Evolutionary conservation across 2,888 invertebrate genomes (phyloP).

Genomic region (Protodeltote pygarga): DNA sequence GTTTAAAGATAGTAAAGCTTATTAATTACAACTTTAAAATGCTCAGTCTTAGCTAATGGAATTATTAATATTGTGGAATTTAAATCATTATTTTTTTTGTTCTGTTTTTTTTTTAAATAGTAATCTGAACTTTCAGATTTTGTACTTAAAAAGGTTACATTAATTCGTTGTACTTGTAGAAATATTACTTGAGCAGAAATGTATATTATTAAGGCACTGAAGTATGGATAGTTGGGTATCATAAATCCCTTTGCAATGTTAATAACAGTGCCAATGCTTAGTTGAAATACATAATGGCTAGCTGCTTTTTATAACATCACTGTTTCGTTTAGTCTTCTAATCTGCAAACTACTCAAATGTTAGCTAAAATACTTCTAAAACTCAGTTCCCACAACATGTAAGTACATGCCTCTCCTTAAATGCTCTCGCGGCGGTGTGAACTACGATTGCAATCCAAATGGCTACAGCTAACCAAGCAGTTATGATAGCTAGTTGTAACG

Average conservation of each 20-base stretch:
- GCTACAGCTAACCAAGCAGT: constrained; percentile 88
- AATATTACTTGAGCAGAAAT: no score
- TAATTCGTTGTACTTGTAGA: no score
- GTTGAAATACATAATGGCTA: no score
- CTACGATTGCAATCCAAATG: constrained; percentile 83
- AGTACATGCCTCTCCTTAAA: constrained; percentile 75
- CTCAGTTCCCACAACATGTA: constrained; percentile 81
- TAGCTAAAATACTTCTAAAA: background rate
- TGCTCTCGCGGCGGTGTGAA: constrained; percentile 86
- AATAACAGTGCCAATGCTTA: no score
- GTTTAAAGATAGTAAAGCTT: constrained; percentile 34
- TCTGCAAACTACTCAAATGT: no score
- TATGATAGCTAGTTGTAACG: constrained; percentile 89
- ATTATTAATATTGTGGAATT: constrained; percentile 26
- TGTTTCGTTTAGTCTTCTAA: no score
- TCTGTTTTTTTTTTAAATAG: background rate
- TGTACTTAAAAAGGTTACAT: no score
- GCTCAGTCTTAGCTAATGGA: constrained; percentile 44
- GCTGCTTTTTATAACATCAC: no score
- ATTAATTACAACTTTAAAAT: constrained; percentile 30
- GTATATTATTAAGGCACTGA: no score
- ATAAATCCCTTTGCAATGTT: no score
- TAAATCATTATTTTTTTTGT: constrained; percentile 1
- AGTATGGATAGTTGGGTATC: no score
- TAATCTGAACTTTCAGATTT: background rate